phyloP scores from a whole-genome alignment of 2,113 vertebrate genomes.

The Chaetops frenatus region DNA sequence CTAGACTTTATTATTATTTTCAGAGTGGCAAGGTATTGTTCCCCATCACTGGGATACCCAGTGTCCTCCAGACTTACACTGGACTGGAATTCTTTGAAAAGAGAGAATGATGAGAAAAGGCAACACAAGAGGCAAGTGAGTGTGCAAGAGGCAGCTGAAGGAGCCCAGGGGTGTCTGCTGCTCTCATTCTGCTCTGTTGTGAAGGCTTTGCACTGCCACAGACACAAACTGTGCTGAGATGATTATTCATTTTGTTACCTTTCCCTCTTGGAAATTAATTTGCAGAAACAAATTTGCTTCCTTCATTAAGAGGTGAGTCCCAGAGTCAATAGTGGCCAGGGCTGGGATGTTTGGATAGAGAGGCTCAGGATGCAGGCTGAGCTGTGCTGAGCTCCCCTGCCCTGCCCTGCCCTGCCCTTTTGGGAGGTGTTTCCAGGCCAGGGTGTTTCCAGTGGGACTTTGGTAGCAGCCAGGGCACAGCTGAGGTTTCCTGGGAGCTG shows the following conservation, averaged over 20 bases:
- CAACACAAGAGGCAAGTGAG: neutral
- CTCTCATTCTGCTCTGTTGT: neutral
- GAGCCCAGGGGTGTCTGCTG: too few species aligned
- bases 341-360: fast-evolving
- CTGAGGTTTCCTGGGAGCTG: neutral
- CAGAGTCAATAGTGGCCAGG: neutral
- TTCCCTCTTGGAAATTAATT: neutral
- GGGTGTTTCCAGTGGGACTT: neutral
- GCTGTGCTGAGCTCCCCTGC: neutral
- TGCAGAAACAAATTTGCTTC: neutral
- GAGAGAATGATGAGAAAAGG: neutral
- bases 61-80: neutral
- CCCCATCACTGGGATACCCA: neutral
- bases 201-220: neutral
- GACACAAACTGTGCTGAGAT: neutral
- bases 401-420: neutral
- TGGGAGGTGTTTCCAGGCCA: neutral
- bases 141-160: neutral
- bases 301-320: neutral
- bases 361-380: neutral
- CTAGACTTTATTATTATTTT: neutral
- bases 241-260: neutral
- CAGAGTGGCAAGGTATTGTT: neutral
- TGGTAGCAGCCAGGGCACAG: neutral
- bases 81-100: neutral